These are phyloP conservation scores for Bombus waltoni DNA, from an alignment of 1,140 invertebrate genomes.

Conservation along the genomic window DNA sequence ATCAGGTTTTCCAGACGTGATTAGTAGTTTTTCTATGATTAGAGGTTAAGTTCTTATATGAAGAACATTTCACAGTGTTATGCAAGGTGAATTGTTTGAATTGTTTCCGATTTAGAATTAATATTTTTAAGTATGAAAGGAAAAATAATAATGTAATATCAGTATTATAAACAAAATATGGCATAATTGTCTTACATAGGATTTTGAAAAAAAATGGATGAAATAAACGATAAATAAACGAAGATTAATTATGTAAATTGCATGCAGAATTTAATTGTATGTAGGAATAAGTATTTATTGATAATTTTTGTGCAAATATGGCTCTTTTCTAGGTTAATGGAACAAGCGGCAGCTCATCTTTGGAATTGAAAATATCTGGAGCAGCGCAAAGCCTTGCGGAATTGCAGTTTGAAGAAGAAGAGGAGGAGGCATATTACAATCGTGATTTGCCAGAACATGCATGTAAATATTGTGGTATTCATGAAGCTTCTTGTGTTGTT, in stretches of 20 bases:
- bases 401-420: conserved; percentile 94
- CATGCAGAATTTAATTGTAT: no score
- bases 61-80: conserved; percentile 14
- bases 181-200: neutral
- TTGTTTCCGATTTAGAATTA: neutral
- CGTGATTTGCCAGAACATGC: conserved; percentile 96
- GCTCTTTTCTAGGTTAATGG: conserved; percentile 86
- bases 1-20: neutral
- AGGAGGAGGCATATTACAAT: conserved; percentile 95
- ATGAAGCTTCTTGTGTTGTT: conserved; percentile 98
- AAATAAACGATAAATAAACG: neutral
- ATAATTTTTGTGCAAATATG: neutral
- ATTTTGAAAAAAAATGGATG: neutral
- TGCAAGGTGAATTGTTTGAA: neutral
- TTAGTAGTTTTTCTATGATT: neutral
- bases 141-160: neutral
- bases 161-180: neutral
- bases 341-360: conserved; percentile 75
- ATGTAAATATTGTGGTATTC: conserved; percentile 99
- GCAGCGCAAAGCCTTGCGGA: conserved; percentile 90
- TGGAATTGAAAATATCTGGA: conserved; percentile 87
- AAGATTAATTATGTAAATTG: neutral
- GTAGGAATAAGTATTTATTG: neutral
- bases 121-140: neutral
- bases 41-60: conserved; percentile 31